phyloP scores from a whole-genome alignment of 2,797 vertebrate genomes.

The Okamejei kenojei region DNA sequence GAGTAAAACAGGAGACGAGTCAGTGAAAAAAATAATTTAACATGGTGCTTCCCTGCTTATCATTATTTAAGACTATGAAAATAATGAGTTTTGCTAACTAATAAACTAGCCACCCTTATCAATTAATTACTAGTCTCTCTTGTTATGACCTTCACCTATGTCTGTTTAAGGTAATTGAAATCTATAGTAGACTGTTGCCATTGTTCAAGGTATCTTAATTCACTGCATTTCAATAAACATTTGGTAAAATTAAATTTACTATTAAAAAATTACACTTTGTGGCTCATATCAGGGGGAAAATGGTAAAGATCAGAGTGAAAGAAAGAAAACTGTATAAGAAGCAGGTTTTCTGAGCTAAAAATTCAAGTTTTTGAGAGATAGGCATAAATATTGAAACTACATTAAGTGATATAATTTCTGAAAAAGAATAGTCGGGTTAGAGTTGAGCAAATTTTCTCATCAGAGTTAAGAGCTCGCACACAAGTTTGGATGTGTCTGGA shows the following conservation, averaged over 20 bases:
- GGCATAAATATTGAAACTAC: neutral
- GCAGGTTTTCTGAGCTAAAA: neutral
- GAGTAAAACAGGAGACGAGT: neutral
- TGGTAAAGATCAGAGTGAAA: neutral
- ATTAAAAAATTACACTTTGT: neutral
- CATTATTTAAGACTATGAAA: neutral
- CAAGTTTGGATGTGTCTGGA: neutral
- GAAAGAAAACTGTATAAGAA: neutral
- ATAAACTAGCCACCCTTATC: neutral
- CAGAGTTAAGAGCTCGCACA: neutral
- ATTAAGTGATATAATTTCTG: neutral
- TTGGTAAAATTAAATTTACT: neutral
- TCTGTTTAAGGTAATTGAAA: neutral
- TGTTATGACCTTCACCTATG: neutral
- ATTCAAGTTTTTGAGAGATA: neutral
- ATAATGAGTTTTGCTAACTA: neutral
- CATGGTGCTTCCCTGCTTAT: neutral
- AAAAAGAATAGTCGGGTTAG: neutral
- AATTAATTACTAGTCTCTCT: neutral
- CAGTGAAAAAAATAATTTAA: neutral
- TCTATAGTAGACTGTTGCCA: neutral
- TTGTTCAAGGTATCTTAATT: neutral
- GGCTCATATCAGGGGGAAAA: neutral
- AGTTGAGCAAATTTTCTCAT: neutral
- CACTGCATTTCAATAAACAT: neutral